phyloP scores from a whole-genome alignment of 2,888 invertebrate genomes.

The Tinea trinotella region DNA sequence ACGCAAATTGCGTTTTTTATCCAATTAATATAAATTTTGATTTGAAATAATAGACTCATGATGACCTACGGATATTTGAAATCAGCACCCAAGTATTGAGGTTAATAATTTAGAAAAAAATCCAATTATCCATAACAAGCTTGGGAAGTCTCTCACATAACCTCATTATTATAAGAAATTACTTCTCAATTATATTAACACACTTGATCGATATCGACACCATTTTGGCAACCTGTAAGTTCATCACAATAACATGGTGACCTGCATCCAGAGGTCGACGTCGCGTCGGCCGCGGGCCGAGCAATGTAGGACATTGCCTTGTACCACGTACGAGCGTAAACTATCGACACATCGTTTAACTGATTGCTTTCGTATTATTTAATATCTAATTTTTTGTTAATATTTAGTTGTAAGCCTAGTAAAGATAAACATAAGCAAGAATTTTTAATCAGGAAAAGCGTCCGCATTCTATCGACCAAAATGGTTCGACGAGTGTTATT shows the following conservation, averaged over 20 bases:
- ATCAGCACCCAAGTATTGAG: neutral
- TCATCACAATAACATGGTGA: conserved; percentile 47
- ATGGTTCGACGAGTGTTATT: no score
- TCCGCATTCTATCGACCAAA: no score
- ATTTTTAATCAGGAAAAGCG: no score
- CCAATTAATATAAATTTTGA: neutral
- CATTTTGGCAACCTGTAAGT: conserved; percentile 27
- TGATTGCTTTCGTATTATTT: neutral
- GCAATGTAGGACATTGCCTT: conserved; percentile 32
- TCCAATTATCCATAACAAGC: neutral
- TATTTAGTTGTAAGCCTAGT: no score
- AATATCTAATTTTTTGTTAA: neutral
- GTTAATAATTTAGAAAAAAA: neutral
- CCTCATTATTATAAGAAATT: neutral
- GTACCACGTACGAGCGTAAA: conserved; percentile 24
- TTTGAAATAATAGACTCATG: neutral
- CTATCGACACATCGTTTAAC: neutral
- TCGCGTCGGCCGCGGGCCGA: conserved; percentile 41
- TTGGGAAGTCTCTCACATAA: neutral
- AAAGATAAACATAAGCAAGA: no score
- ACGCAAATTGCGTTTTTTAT: neutral
- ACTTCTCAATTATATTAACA: conserved; percentile 4
- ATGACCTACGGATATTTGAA: no score
- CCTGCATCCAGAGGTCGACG: conserved; percentile 48
- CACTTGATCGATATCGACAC: conserved; percentile 7